Percentiles rank a stretch among this genome's conserved stretches.
phyloP scores from a whole-genome alignment of 2,888 invertebrate species.

The Acleris holmiana region DNA sequence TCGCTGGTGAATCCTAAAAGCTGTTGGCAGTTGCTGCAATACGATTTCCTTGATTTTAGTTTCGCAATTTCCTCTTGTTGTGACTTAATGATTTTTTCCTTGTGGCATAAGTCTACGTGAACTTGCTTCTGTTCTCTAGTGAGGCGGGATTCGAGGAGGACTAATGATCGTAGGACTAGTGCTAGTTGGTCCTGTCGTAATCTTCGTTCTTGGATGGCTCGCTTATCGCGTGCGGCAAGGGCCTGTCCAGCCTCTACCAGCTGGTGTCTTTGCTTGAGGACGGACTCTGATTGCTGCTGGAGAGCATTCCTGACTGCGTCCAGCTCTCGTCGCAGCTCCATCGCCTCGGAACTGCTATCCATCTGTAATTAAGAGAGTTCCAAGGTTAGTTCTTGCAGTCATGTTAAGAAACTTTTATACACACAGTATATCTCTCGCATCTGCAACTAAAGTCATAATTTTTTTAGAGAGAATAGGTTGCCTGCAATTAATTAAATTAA shows the following conservation, averaged over 20 bases:
- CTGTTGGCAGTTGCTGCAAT: constrained; percentile 80
- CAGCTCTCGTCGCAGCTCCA: constrained; percentile 85
- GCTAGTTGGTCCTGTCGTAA: constrained; percentile 89
- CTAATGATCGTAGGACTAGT: constrained; percentile 87
- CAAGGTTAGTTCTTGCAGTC: too few species aligned
- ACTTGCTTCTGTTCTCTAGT: constrained; percentile 90
- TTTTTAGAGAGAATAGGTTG: too few species aligned
- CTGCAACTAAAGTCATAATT: too few species aligned
- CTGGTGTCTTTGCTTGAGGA: constrained; percentile 87
- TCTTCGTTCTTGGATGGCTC: constrained; percentile 85
- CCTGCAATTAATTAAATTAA: too few species aligned
- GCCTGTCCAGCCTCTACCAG: constrained; percentile 86
- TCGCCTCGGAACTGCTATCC: constrained; percentile 86
- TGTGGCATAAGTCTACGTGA: constrained; percentile 87
- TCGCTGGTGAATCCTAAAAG: constrained; percentile 80
- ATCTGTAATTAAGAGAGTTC: constrained; percentile 83
- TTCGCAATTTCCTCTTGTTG: constrained; percentile 88
- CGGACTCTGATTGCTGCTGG: constrained; percentile 86
- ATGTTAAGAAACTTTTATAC: too few species aligned
- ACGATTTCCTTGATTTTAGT: constrained; percentile 81
- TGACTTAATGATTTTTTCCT: constrained; percentile 88
- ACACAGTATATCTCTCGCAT: too few species aligned
- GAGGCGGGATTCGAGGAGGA: constrained; percentile 89
- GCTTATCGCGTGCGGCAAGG: constrained; percentile 85
- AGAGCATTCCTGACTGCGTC: constrained; percentile 87